These are phyloP conservation scores for Alces alces DNA, from an alignment of 2,113 vertebrate genomes.

Conservation along the genomic window DNA sequence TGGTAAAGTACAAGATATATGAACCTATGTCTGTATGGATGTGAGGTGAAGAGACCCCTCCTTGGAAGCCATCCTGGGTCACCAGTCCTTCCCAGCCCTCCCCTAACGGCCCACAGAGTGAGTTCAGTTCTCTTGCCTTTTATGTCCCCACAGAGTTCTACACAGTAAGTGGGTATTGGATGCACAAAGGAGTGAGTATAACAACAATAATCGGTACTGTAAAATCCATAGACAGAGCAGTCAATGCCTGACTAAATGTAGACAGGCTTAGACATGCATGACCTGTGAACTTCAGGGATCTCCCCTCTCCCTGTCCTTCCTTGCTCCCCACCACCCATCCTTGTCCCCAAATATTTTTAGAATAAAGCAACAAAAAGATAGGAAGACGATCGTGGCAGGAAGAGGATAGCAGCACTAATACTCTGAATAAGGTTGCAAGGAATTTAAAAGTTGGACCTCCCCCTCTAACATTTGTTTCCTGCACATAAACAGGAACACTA, in stretches of 20 bases:
- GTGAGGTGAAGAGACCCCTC: fast-evolving
- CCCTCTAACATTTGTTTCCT: slow-evolving; percentile 31
- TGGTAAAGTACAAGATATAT: neutral
- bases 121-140: neutral
- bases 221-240: neutral
- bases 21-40: neutral
- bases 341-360: slow-evolving; percentile 7
- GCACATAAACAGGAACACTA: slow-evolving; percentile 9
- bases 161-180: neutral
- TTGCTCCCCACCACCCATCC: neutral
- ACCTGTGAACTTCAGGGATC: neutral
- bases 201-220: neutral
- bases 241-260: neutral
- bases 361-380: slow-evolving; percentile 5
- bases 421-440: neutral
- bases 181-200: neutral
- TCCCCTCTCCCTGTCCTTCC: neutral
- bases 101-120: too few species aligned
- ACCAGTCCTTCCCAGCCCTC: fast-evolving
- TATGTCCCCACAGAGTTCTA: neutral
- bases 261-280: too few species aligned
- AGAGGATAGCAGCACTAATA: neutral
- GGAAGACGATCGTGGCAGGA: neutral
- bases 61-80: neutral
- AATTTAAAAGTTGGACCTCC: neutral